A percentile compares a stretch with the other conserved stretches of the same genome.
phyloP scores from a whole-genome alignment of 23 tunicate species.

The Ciona savignyi region DNA sequence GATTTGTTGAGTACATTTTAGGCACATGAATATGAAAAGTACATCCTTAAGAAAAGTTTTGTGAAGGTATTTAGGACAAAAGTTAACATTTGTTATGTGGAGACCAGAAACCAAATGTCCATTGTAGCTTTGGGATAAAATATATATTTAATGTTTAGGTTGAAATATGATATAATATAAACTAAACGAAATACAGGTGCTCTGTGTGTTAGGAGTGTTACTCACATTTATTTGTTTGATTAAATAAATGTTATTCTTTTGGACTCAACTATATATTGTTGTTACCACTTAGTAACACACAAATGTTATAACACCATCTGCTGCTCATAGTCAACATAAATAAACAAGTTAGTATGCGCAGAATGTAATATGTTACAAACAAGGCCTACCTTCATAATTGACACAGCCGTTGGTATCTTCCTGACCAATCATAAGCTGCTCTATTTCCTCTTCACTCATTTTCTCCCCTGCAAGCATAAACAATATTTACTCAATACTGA shows the following conservation, averaged over 20 bases:
- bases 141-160: too few relatives aligned
- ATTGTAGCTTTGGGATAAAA: too few relatives aligned
- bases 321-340: not conserved
- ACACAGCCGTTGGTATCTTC: constrained; percentile 97
- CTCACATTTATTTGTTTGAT: not conserved
- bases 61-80: too few relatives aligned
- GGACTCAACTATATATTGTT: not conserved
- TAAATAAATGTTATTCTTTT: too few relatives aligned
- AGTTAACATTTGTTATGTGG: too few relatives aligned
- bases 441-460: constrained; percentile 91
- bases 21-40: too few relatives aligned
- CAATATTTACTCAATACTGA: too few relatives aligned
- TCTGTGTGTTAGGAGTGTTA: not conserved
- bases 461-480: constrained; percentile 98
- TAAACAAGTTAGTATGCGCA: not conserved
- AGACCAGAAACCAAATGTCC: too few relatives aligned
- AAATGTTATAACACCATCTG: too few relatives aligned
- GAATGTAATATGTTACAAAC: not conserved
- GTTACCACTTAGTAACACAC: not conserved
- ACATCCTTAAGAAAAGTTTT: too few relatives aligned
- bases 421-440: constrained; percentile 87
- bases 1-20: not conserved
- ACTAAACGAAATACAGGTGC: not conserved
- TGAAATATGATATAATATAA: too few relatives aligned
- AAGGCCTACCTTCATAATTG: constrained; percentile 85